Evolutionary conservation across 1,140 invertebrate species (phyloP), one percentile per base, ranked within the genome.

Genomic region (Anastrepha obliqua): DNA sequence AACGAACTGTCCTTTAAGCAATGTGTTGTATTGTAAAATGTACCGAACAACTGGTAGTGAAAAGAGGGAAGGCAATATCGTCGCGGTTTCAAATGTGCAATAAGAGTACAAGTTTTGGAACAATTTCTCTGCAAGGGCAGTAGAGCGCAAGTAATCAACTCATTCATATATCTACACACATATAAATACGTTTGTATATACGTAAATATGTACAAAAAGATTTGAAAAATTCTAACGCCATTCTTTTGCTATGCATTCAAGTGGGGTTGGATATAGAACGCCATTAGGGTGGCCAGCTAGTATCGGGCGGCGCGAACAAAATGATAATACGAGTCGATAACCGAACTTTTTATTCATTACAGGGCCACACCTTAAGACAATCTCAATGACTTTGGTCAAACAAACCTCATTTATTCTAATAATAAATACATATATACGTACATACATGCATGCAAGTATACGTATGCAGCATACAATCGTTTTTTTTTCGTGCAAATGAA

Each of bases 381-480:
- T 42, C 8, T 58, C 74, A 55, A 81, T 55, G 74, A 55, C 47
- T 81, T 55, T 5, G 44, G 47, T 51, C 74, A 55, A 81, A 55
- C n/a, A 58, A 74, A 81, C 74, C 74, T 55, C 20, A 51, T 81
- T 55, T 81, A 81, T 58, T 55, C 55, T 44, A 8, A 8, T 55
- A 55, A 55, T 81, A 20, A 51, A 55, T 81, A 74, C 13, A n/a
- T 81, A 55, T 5, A 55, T 55, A 42, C 51, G 5, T 42, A 70
- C 67, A 70, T 15, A 15, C 11, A 81, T 81, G 55, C 47, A 29
- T 9, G 29, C 11, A 29, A 15, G 17, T 55, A 11, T 55, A 55
- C 60, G 15, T 29, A 29, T 29, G 29, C 29, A 29, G 29, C 29
- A 29, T 29, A 29, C 29, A 29, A 29, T 29, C 29, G n/a, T n/a